Conservation (phyloP, 1,140 invertebrate species). For the Drosophila trapezifrons region DNA sequence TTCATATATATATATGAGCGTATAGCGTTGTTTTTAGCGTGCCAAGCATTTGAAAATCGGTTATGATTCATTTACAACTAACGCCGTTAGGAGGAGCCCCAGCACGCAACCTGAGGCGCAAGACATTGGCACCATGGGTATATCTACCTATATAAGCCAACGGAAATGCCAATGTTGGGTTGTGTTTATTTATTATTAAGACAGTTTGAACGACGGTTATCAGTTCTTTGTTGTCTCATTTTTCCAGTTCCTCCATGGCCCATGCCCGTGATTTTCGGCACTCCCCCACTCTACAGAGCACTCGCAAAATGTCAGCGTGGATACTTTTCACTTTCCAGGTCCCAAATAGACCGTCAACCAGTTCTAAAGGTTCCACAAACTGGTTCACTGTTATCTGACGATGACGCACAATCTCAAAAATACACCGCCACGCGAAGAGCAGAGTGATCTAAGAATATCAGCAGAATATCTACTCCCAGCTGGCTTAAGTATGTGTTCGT, state of each 20-base stretch:
- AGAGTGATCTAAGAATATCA: conserved; percentile 57
- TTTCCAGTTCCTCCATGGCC: no score
- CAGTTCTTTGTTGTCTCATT: conserved; percentile 25
- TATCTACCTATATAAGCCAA: conserved; percentile 10
- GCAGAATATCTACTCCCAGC: background rate
- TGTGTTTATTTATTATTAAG: conserved; percentile 25
- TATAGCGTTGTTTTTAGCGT: conserved; percentile 30
- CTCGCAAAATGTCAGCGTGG: conserved; percentile 14
- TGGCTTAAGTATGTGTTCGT: conserved; percentile 6
- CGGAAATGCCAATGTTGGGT: conserved; percentile 21
- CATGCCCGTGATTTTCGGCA: background rate
- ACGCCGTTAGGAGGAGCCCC: conserved; percentile 41
- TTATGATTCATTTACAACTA: conserved; percentile 66
- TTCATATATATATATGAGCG: background rate
- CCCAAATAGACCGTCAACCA: conserved; percentile 42
- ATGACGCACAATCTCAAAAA: conserved; percentile 43
- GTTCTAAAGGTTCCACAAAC: conserved; percentile 50
- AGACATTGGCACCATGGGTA: conserved; percentile 2
- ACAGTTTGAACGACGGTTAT: conserved; percentile 11
- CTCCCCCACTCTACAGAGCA: background rate
- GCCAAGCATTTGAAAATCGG: conserved; percentile 54
- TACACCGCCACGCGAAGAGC: background rate
- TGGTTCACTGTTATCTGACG: conserved; percentile 43
- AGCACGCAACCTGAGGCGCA: conserved; percentile 28
- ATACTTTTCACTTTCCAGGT: conserved; percentile 55